Conservation (phyloP, 2,113 vertebrate genomes). For the Brevimyrus niger region DNA sequence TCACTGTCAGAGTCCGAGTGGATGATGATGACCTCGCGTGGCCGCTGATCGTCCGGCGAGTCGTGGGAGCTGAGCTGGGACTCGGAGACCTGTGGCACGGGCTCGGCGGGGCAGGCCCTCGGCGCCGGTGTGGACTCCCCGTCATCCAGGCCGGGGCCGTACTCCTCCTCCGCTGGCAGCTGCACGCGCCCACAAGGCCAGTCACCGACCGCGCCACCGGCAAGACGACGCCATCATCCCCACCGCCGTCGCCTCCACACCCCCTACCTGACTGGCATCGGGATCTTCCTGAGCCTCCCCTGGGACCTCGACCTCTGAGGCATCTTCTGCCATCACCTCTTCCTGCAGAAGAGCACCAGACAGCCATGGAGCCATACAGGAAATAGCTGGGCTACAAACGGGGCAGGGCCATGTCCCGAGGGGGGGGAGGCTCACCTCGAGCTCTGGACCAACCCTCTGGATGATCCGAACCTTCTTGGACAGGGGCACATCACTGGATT, state of each 20-base stretch:
- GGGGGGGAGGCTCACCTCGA: slow-evolving; percentile 31
- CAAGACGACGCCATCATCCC: background rate
- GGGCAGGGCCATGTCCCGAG: background rate
- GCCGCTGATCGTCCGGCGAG: slow-evolving; percentile 61
- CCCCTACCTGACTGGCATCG: slow-evolving; percentile 69
- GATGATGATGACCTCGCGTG: slow-evolving; percentile 81
- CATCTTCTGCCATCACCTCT: slow-evolving; percentile 68
- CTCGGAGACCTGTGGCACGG: slow-evolving; percentile 64
- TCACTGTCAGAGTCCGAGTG: slow-evolving; percentile 85
- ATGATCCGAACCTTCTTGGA: slow-evolving; percentile 72
- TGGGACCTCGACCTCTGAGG: slow-evolving; percentile 64
- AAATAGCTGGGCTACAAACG: background rate
- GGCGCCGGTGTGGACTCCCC: slow-evolving; percentile 60
- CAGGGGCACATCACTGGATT: slow-evolving; percentile 62
- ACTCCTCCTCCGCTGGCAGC: slow-evolving; percentile 72
- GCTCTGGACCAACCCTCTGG: slow-evolving; percentile 69
- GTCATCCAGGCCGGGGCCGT: slow-evolving; percentile 56
- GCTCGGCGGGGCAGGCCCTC: slow-evolving; percentile 76
- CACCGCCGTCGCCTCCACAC: background rate
- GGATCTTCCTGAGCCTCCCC: slow-evolving; percentile 67
- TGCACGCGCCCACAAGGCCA: slow-evolving; percentile 35
- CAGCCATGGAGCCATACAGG: background rate
- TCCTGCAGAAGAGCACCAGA: slow-evolving; percentile 49
- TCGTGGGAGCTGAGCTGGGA: slow-evolving; percentile 59
- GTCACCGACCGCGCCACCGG: too few relatives aligned